Conservation (phyloP, 2,113 vertebrate genomes). For the Amphiprion ocellaris region DNA sequence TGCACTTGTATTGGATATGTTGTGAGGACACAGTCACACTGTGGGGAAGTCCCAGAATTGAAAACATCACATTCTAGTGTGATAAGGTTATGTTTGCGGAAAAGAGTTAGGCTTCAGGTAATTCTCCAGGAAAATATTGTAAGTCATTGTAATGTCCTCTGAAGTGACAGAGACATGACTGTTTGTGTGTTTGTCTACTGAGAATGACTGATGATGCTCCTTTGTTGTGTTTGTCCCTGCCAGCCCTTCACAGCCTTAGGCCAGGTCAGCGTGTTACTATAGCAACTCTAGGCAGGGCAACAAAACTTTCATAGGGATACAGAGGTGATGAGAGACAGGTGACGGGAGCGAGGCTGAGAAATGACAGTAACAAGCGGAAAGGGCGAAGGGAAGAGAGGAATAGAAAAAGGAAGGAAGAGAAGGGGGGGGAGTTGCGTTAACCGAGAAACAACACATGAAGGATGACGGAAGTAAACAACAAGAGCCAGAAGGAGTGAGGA, state of each 20-base stretch:
- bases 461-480: slow-evolving; percentile 28
- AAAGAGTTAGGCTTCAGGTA: no score
- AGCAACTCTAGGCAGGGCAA: slow-evolving; percentile 36
- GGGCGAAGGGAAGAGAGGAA: slow-evolving; percentile 10
- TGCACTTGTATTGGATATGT: neutral
- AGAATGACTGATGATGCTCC: slow-evolving; percentile 43
- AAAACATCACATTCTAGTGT: no score
- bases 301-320: slow-evolving; percentile 35
- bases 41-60: no score
- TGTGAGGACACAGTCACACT: no score
- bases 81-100: no score
- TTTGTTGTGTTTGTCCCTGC: slow-evolving; percentile 29
- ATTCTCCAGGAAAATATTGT: no score
- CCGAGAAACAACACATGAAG: slow-evolving; percentile 23
- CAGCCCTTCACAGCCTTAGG: slow-evolving; percentile 41
- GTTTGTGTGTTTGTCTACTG: slow-evolving; percentile 2
- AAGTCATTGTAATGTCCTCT: no score
- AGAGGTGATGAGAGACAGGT: slow-evolving; percentile 12
- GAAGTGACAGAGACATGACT: no score
- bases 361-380: slow-evolving; percentile 7
- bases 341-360: neutral
- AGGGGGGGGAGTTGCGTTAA: neutral
- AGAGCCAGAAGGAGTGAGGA: slow-evolving; percentile 33
- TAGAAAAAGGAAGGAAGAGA: neutral
- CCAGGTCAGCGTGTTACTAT: slow-evolving; percentile 57